Percentiles rank a stretch among this genome's conserved stretches.
phyloP scores from a whole-genome alignment of 2,888 invertebrate genomes.

The Cinara cedri region DNA sequence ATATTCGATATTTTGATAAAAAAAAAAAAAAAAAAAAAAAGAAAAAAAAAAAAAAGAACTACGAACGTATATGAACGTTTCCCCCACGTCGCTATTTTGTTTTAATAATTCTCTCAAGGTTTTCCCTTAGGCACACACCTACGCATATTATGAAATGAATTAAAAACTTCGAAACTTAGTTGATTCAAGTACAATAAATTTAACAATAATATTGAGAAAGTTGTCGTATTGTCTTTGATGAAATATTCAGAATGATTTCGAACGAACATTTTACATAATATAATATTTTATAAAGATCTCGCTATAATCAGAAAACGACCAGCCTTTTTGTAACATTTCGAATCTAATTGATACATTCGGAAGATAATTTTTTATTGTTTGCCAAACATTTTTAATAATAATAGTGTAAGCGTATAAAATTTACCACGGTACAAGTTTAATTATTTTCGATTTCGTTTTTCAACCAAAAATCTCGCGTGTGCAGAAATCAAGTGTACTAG shows the following conservation, averaged over 20 bases:
- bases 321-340: too few relatives aligned
- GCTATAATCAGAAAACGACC: too few relatives aligned
- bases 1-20: conserved; percentile 34
- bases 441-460: too few relatives aligned
- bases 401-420: too few relatives aligned
- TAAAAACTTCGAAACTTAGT: conserved; percentile 8
- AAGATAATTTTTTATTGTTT: too few relatives aligned
- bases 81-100: conserved; percentile 32
- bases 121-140: conserved; percentile 33
- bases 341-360: too few relatives aligned
- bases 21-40: background rate
- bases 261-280: background rate
- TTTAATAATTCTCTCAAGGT: conserved; percentile 36
- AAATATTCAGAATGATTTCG: background rate
- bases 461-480: too few relatives aligned
- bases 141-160: conserved; percentile 12
- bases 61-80: background rate
- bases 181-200: conserved; percentile 40
- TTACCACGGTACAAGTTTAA: too few relatives aligned
- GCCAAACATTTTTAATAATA: too few relatives aligned
- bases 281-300: too few relatives aligned
- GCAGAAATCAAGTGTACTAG: too few relatives aligned
- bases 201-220: conserved; percentile 19
- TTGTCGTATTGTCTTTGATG: background rate
- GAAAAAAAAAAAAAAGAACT: background rate